These are phyloP conservation scores for Fukomys damarensis DNA, from an alignment of 2,113 vertebrate genomes.

Conservation along the genomic window DNA sequence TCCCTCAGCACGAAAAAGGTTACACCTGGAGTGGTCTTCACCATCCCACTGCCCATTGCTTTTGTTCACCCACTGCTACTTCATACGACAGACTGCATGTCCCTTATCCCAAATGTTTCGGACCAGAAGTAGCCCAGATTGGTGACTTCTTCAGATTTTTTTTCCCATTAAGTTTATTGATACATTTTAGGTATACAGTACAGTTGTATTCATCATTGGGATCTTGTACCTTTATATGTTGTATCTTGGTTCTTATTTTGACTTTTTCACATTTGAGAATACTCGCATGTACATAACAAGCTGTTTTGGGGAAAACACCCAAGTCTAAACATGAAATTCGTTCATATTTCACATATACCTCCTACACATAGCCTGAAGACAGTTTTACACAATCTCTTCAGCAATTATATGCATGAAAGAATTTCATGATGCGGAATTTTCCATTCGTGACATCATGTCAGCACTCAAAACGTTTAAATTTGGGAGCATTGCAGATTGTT, in stretches of 20 bases:
- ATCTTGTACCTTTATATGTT: no score
- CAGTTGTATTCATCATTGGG: no score
- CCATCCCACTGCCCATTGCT: neutral
- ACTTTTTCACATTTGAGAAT: neutral
- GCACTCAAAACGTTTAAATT: neutral
- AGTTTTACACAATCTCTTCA: neutral
- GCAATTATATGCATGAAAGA: neutral
- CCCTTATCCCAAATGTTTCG: neutral
- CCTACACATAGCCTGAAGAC: neutral
- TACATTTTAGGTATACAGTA: no score
- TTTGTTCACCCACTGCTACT: no score
- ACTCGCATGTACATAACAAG: neutral
- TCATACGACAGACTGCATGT: no score
- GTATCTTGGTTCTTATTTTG: no score
- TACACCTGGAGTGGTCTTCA: rapidly evolving
- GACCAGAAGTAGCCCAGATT: neutral
- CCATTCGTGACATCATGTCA: neutral
- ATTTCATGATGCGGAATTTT: neutral
- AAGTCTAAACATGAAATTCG: neutral
- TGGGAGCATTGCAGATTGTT: neutral
- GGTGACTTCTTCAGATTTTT: neutral
- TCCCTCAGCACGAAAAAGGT: neutral
- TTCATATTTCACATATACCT: neutral
- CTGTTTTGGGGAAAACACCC: neutral
- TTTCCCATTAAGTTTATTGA: no score